Evolutionary conservation across 2,113 vertebrate species (phyloP).

Genomic region (Psephotus haematonotus): DNA sequence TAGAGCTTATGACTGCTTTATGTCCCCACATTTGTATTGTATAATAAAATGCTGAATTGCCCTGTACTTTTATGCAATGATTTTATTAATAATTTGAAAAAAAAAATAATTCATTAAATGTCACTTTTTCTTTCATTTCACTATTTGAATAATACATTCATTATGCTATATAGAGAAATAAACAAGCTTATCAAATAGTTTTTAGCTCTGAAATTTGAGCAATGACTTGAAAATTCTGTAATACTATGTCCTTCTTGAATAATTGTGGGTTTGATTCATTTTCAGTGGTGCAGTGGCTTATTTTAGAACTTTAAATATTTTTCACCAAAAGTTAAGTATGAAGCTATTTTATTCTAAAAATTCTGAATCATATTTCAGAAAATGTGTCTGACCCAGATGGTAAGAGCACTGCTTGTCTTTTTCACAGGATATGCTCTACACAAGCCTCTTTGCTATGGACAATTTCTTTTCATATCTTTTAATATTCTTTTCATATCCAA

Average conservation of each 20-base stretch:
- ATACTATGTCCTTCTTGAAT: neutral
- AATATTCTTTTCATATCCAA: neutral
- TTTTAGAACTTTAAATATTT: neutral
- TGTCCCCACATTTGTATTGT: neutral
- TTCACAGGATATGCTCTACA: neutral
- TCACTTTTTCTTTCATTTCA: neutral
- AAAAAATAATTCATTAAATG: neutral
- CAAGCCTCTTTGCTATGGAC: neutral
- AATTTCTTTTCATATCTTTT: neutral
- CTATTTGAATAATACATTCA: neutral
- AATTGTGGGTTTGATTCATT: neutral
- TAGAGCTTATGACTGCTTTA: neutral
- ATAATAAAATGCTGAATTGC: neutral
- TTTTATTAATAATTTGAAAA: neutral
- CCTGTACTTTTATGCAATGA: neutral
- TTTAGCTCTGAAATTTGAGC: neutral
- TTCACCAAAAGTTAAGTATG: neutral
- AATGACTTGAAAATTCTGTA: neutral
- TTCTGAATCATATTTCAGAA: neutral
- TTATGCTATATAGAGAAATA: neutral
- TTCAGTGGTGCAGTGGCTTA: neutral
- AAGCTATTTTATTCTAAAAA: neutral
- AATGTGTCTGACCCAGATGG: accelerated
- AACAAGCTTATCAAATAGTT: neutral
- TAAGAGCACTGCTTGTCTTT: neutral